Evolutionary conservation across 2,888 invertebrate species (phyloP), one percentile per base, ranked within the genome.

Genomic region (Furcula furcula): DNA sequence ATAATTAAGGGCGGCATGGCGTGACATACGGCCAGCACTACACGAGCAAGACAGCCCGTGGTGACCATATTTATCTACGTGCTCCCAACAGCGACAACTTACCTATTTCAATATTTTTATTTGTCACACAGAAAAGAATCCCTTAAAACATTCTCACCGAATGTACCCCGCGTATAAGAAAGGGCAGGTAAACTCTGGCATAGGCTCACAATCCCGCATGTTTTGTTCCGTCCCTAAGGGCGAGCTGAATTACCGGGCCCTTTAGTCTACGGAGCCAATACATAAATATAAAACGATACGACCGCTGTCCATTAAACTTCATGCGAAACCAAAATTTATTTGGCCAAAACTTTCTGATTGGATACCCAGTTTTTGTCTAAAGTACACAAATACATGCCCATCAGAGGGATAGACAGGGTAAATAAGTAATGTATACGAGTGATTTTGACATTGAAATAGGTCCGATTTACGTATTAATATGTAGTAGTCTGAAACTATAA

Each of bases 281-380:
- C 71, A 71, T 72, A 76, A 72, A 70, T 76, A 74, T 68, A 74
- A 70, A 77, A 76, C 75, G 73, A 75, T 75, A 65, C 57, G 47
- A 55, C 61, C 50, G 54, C 63, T 65, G 59, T 66, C 65, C 67
- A 64, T 67, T 64, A 65, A 67, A 69, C 69, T 69, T 66, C 61
- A 65, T 58, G 56, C 51, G 50, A 54, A 65, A 61, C 64, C 64
- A 57, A 70, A 64, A 72, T 70, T 61, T 66, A 61, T 61, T 49
- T 59, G 42, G 28, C 36, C n/a, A 35, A 45, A 68, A 68, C 55
- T 68, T 66, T 60, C 46, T 55, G 63, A 68, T 68, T 68, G 60
- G 59, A 56, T 62, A 44, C 49, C 36, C 19, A 30, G 52, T 47
- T 54, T 57, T 66, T 65, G 60, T 64, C 62, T 42, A 51, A 56